These are phyloP conservation scores for Cheilosia grossa DNA, from an alignment of 2,888 invertebrate genomes.

Conservation along the genomic window DNA sequence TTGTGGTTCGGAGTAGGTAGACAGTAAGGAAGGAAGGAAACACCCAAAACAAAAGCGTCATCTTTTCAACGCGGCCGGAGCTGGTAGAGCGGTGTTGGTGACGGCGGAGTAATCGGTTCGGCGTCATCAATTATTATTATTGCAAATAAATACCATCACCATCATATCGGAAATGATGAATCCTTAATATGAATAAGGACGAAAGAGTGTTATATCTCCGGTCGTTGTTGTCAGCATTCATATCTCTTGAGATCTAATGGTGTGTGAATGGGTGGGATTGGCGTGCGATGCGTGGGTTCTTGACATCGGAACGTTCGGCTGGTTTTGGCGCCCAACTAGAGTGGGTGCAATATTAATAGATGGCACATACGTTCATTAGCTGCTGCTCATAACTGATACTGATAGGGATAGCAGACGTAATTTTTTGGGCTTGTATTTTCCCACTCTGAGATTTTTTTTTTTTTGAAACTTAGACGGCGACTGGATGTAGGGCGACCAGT, in stretches of 20 bases:
- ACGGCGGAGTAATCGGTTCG: conserved; percentile 62
- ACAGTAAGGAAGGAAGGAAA: conserved; percentile 55
- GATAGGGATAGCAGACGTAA: conserved; percentile 15
- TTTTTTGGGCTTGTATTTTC: neutral
- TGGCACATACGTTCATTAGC: conserved; percentile 29
- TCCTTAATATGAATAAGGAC: conserved; percentile 73
- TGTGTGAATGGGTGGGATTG: conserved; percentile 5
- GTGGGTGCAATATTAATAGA: no score
- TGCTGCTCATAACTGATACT: conserved; percentile 8
- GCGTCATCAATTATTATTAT: conserved; percentile 74
- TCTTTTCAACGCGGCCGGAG: conserved; percentile 34
- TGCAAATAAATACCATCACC: conserved; percentile 75
- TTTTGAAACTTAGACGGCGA: no score
- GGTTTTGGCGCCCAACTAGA: neutral
- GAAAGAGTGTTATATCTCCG: conserved; percentile 62
- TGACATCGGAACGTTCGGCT: neutral
- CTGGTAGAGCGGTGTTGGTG: neutral
- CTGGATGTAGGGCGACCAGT: no score
- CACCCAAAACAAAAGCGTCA: conserved; percentile 67
- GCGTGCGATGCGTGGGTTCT: neutral
- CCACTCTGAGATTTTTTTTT: no score
- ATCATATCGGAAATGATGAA: conserved; percentile 75
- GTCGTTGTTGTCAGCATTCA: conserved; percentile 72
- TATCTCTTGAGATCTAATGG: conserved; percentile 61
- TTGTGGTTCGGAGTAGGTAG: conserved; percentile 43